Conservation (phyloP, 2,113 vertebrate species). For the Callocephalon fimbriatum region DNA sequence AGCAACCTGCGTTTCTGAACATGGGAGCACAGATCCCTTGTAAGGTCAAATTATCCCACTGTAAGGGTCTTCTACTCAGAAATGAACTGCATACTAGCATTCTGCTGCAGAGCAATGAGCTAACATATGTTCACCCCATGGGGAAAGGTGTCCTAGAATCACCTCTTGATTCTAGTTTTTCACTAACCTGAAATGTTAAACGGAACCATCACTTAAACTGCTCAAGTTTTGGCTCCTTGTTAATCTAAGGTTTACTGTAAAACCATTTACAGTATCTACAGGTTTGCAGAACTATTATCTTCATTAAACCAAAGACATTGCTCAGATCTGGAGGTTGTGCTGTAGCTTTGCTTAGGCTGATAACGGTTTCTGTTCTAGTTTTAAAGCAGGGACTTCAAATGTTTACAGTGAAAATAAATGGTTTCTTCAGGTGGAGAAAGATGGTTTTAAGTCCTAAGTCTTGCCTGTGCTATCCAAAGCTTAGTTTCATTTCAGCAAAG, state of each 20-base stretch:
- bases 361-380: background rate
- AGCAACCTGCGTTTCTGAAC: background rate
- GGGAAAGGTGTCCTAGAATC: background rate
- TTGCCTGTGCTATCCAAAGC: fast-evolving
- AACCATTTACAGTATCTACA: background rate
- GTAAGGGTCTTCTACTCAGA: background rate
- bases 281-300: background rate
- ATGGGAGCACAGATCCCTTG: background rate
- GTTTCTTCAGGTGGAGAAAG: background rate
- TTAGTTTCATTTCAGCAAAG: background rate
- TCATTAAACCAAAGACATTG: background rate
- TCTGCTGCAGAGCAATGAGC: background rate
- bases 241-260: background rate
- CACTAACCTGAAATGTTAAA: background rate
- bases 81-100: background rate
- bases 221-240: background rate
- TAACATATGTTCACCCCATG: background rate
- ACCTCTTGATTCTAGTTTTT: background rate
- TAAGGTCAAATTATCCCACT: background rate
- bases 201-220: background rate
- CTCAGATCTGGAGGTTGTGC: background rate
- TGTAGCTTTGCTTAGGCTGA: background rate
- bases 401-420: background rate
- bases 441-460: background rate
- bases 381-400: background rate